Evolutionary conservation across 2,113 vertebrate genomes (phyloP), one percentile per base, ranked within the genome.

Genomic region (Anser brachyrhynchus): DNA sequence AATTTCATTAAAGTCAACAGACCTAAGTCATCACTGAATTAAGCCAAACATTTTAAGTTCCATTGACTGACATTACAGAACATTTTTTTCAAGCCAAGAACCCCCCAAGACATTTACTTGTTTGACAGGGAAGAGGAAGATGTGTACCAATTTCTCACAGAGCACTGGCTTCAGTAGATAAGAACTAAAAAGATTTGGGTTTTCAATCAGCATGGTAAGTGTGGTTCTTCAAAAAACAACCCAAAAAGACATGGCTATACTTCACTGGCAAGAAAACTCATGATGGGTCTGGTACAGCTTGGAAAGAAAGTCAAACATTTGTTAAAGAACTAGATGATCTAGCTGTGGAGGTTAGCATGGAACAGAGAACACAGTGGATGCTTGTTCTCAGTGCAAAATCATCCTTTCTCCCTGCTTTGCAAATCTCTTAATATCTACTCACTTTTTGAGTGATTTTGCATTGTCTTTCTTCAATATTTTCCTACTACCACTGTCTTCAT

Each of bases 1-100:
- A 96, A 90, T 86, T 81, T 90, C 83, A 92, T 92, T 90, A 74
- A 92, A 81, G 46, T 78, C 73, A 91, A 78, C 73, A 89, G 91
- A 81, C 57, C 61, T 87, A 89, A 74, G 19, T 74, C 67, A 90
- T 92, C 85, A 49, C 23, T 59, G 37, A 84, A 86, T 90, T 84
- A 92, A 93, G 57, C 59, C 52, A 92, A 89, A 97, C 92, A 11
- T 6, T 62, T 62, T 37, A 84, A 52, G 39, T 91, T 93, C 79
- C 41, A 75, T 89, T 93, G 65, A 87, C n/a, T 74, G 52, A 75
- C 73, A 82, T 87, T 46, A 79, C 16, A 66, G 49, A 90, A 55
- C 10, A 6, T 21, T 70, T 92, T 92, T 78, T 70, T 89, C 59
- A 91, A 1, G 4, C 33, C 86, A 91, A 92, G 61, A 89, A 72